phyloP scores from a whole-genome alignment of 2,797 vertebrate genomes.

The Notolabrus celidotus region DNA sequence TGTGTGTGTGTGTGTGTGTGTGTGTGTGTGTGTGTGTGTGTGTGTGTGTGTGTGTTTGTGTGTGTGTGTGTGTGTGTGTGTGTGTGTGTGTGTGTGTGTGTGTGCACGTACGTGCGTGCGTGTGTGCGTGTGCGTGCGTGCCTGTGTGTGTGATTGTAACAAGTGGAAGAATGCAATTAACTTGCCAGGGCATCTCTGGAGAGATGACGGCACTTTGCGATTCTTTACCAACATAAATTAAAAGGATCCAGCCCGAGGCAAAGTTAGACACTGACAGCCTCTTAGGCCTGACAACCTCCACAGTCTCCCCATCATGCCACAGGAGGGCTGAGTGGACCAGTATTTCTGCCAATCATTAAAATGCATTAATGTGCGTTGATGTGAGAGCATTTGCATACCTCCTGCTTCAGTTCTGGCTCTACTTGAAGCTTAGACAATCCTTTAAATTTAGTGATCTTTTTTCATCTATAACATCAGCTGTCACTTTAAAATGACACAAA shows the following conservation, averaged over 20 bases:
- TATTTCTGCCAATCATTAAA: constrained; percentile 69
- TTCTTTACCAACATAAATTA: constrained; percentile 81
- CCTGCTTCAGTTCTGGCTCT: neutral
- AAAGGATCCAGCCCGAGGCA: constrained; percentile 76
- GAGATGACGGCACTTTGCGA: constrained; percentile 72
- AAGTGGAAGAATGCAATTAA: constrained; percentile 85
- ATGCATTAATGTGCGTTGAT: constrained; percentile 33
- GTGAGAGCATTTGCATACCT: constrained; percentile 26
- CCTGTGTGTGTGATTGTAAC: constrained; percentile 49
- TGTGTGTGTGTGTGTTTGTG: neutral
- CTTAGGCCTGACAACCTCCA: constrained; percentile 63
- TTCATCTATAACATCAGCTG: constrained; percentile 30
- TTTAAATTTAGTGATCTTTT: neutral
- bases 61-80: constrained; percentile 18
- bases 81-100: constrained; percentile 9
- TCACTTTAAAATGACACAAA: constrained; percentile 33
- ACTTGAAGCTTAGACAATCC: constrained; percentile 1
- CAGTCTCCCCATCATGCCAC: constrained; percentile 69
- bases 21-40: neutral
- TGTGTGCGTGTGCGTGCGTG: no score
- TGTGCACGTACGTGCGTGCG: no score
- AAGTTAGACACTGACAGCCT: constrained; percentile 73
- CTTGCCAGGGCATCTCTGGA: constrained; percentile 78
- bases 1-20: constrained; percentile 9
- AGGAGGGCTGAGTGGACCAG: constrained; percentile 62